phyloP scores from a whole-genome alignment of 2,888 invertebrate species.

The Archips crataeganus region DNA sequence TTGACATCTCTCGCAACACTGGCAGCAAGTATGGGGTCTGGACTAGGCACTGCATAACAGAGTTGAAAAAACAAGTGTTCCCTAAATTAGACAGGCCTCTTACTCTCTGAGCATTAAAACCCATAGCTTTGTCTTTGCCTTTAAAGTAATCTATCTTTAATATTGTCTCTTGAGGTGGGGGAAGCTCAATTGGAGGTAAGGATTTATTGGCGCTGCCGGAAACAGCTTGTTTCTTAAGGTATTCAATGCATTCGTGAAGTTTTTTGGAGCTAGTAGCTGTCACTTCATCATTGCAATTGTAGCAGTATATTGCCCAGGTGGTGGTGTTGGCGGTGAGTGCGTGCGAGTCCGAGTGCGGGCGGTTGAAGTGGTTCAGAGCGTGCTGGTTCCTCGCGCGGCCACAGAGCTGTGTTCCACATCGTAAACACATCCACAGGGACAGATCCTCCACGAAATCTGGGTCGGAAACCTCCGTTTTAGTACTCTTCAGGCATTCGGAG shows the following conservation, averaged over 20 bases:
- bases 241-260: conserved; percentile 90
- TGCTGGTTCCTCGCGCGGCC: conserved; percentile 89
- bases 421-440: conserved; percentile 91
- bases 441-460: conserved; percentile 81
- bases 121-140: conserved; percentile 69
- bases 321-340: conserved; percentile 90
- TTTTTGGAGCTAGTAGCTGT: conserved; percentile 87
- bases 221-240: conserved; percentile 87
- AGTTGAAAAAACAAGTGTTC: conserved; percentile 99
- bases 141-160: conserved; percentile 64
- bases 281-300: conserved; percentile 91
- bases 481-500: conserved; percentile 84
- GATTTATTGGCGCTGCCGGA: conserved; percentile 62
- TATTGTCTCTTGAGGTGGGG: conserved; percentile 59
- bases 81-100: conserved; percentile 96
- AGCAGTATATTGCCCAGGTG: conserved; percentile 92
- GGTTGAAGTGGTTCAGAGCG: conserved; percentile 90
- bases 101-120: conserved; percentile 82
- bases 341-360: conserved; percentile 92
- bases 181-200: conserved; percentile 71
- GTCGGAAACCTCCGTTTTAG: conserved; percentile 72
- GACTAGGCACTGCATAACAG: conserved; percentile 96
- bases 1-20: conserved; percentile 89
- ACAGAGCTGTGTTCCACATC: conserved; percentile 92
- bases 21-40: conserved; percentile 92